Conservation (phyloP, 2,888 invertebrate species). For the Lithophane semibrunnea region DNA sequence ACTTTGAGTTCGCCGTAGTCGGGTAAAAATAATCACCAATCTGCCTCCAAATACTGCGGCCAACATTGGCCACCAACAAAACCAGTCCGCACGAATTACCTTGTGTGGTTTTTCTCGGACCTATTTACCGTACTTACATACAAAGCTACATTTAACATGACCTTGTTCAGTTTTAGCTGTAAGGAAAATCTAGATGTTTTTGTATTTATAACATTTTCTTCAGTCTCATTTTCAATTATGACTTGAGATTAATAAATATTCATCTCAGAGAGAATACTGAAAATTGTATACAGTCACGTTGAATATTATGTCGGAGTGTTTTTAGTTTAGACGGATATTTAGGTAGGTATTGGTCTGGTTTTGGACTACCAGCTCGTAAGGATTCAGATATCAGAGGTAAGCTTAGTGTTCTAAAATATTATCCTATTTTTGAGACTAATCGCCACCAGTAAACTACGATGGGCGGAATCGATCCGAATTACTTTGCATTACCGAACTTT, state of each 20-base stretch:
- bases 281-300: not conserved
- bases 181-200: slow-evolving; percentile 16
- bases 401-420: not conserved
- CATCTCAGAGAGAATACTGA: not conserved
- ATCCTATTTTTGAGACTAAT: not conserved
- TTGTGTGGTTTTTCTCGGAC: slow-evolving; percentile 16
- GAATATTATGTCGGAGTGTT: slow-evolving; percentile 6
- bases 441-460: not conserved
- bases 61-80: not conserved
- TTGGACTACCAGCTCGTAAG: not conserved
- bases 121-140: slow-evolving; percentile 8
- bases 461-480: not conserved
- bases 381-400: not conserved
- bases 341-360: too few relatives aligned
- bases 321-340: not conserved
- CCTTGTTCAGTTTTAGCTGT: slow-evolving; percentile 12
- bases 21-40: not conserved
- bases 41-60: not conserved
- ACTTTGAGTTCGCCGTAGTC: too few relatives aligned
- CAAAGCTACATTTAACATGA: slow-evolving; percentile 3
- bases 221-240: not conserved
- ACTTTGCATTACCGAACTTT: too few relatives aligned
- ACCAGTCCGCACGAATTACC: not conserved
- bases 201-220: slow-evolving; percentile 17
- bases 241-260: slow-evolving; percentile 27